phyloP scores from a whole-genome alignment of 2,888 invertebrate species.

The Thymelicus sylvestris region DNA sequence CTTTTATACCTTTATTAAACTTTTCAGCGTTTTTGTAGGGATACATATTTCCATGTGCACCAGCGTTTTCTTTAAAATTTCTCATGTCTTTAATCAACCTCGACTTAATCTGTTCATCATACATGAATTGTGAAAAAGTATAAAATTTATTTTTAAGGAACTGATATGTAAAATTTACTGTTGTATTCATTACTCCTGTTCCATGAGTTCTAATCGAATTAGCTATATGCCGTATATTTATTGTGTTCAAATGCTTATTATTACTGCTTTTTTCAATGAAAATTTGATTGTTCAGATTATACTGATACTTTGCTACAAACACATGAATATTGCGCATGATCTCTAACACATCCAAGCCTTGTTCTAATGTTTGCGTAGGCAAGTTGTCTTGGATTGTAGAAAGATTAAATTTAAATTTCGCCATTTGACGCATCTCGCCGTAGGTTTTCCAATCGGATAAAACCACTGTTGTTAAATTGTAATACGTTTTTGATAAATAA shows the following conservation, averaged over 20 bases:
- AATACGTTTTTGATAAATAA: conserved; percentile 97
- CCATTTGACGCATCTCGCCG: conserved; percentile 97
- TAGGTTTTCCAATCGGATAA: conserved; percentile 99
- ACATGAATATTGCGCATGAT: conserved; percentile 98
- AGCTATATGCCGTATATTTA: conserved; percentile 97
- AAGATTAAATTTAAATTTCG: conserved; percentile 92
- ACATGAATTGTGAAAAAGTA: conserved; percentile 98
- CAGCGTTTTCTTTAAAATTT: conserved; percentile 91
- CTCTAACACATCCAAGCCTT: conserved; percentile 97
- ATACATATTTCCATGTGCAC: conserved; percentile 87
- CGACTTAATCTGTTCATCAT: conserved; percentile 98
- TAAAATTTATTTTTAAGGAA: conserved; percentile 96
- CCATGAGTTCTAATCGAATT: conserved; percentile 99
- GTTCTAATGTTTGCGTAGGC: conserved; percentile 98
- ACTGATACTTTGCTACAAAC: conserved; percentile 96
- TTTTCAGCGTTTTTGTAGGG: conserved; percentile 96
- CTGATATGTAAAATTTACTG: conserved; percentile 96
- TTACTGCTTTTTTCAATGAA: conserved; percentile 96
- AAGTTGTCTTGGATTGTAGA: conserved; percentile 95
- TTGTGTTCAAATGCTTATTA: conserved; percentile 97
- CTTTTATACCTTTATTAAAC: conserved; percentile 95
- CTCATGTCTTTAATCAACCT: conserved; percentile 95
- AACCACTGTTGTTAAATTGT: conserved; percentile 98
- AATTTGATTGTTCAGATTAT: conserved; percentile 98
- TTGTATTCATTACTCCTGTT: conserved; percentile 97